A percentile compares a stretch with the other conserved stretches of the same genome.
Evolutionary conservation across 2,888 invertebrate species (phyloP).

Genomic region (Nephrotoma appendiculata): DNA sequence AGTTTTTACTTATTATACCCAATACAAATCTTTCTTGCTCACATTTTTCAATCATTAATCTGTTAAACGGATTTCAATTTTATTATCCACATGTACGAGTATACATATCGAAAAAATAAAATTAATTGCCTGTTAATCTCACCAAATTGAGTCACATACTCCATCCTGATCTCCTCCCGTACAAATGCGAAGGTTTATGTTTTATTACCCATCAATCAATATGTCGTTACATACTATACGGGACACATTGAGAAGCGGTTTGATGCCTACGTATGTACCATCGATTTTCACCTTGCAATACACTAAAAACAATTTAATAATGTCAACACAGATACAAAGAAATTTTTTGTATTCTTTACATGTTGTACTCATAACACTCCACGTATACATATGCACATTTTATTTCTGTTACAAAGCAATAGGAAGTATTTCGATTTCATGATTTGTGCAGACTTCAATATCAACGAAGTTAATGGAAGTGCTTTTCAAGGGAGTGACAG

Average conservation of each 20-base stretch:
- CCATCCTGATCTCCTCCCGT: neutral
- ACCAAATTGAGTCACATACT: neutral
- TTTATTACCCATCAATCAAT: neutral
- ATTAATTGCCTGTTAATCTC: neutral
- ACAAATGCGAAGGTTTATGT: neutral
- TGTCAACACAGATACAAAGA: neutral
- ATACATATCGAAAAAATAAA: neutral
- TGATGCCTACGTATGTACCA: neutral
- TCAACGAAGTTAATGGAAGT: too few relatives aligned
- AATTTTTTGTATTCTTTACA: neutral
- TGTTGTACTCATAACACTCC: neutral
- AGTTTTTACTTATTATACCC: too few relatives aligned
- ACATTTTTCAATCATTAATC: neutral
- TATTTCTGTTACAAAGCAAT: too few relatives aligned
- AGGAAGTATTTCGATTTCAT: too few relatives aligned
- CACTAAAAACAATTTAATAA: neutral
- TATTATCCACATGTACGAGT: neutral
- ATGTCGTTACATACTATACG: neutral
- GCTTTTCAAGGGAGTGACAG: too few relatives aligned
- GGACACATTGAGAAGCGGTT: neutral
- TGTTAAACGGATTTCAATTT: neutral
- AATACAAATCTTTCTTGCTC: neutral
- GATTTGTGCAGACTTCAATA: too few relatives aligned
- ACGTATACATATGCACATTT: neutral
- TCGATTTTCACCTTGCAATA: neutral